Evolutionary conservation across 2,888 invertebrate species (phyloP).

Genomic region (Argyresthia goedartella): DNA sequence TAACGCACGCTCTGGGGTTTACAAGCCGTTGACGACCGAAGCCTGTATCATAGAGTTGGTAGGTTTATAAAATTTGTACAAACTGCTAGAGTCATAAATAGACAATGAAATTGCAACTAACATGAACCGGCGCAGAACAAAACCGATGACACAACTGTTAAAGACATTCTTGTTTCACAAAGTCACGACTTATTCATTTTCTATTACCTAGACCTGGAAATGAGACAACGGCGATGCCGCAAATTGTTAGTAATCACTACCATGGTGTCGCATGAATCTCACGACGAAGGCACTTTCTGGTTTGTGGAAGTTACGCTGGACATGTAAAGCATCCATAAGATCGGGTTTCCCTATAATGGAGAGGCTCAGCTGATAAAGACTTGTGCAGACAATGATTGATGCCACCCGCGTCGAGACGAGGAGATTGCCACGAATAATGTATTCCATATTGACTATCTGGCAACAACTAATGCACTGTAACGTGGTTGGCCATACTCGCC

Average conservation of each 20-base stretch:
- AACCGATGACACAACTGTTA: neutral
- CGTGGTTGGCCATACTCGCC: slow-evolving; percentile 9
- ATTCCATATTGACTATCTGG: slow-evolving; percentile 24
- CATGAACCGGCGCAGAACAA: too few species aligned
- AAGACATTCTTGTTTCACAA: slow-evolving; percentile 34
- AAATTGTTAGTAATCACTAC: slow-evolving; percentile 31
- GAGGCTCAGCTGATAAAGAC: neutral
- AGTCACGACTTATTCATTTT: slow-evolving; percentile 38
- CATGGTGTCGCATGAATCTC: slow-evolving; percentile 8
- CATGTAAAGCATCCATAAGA: too few species aligned
- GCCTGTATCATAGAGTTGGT: too few species aligned
- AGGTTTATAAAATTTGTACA: too few species aligned
- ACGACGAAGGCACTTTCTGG: neutral
- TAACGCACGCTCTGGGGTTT: slow-evolving; percentile 34
- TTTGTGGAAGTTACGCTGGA: too few species aligned
- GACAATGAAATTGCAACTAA: too few species aligned
- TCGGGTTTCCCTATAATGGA: neutral
- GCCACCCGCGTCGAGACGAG: slow-evolving; percentile 22
- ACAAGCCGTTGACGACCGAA: slow-evolving; percentile 5
- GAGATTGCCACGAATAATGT: slow-evolving; percentile 30
- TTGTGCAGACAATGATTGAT: slow-evolving; percentile 53
- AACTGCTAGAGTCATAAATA: too few species aligned
- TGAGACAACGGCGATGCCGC: slow-evolving; percentile 23
- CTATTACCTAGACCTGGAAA: slow-evolving; percentile 33
- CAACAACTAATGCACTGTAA: slow-evolving; percentile 17